Evolutionary conservation across 2,113 vertebrate genomes (phyloP).

Genomic region (Pagrus major): DNA sequence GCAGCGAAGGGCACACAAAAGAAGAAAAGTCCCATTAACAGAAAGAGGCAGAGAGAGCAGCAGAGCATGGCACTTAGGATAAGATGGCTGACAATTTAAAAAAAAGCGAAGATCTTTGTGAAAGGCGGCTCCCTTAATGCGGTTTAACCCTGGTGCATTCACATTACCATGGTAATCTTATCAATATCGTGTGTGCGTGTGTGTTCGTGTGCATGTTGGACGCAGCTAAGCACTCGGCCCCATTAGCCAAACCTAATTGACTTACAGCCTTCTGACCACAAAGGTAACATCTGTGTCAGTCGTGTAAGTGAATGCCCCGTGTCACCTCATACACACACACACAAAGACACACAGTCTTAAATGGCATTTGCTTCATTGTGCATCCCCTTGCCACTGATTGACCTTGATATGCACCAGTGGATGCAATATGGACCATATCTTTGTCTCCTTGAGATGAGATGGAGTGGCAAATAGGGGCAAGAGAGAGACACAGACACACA

Average conservation of each 20-base stretch:
- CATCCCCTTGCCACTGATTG: constrained; percentile 57
- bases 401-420: constrained; percentile 69
- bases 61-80: constrained; percentile 37
- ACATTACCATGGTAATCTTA: constrained; percentile 80
- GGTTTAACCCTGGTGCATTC: constrained; percentile 67
- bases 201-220: constrained; percentile 33
- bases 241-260: constrained; percentile 78
- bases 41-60: constrained; percentile 23
- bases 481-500: background rate
- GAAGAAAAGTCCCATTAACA: constrained; percentile 47
- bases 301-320: constrained; percentile 65
- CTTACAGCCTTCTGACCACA: constrained; percentile 75
- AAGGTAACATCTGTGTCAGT: constrained; percentile 80
- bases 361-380: constrained; percentile 57
- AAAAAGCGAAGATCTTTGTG: constrained; percentile 44
- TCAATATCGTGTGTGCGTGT: constrained; percentile 47
- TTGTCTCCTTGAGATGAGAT: constrained; percentile 52
- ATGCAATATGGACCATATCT: constrained; percentile 32
- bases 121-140: constrained; percentile 61
- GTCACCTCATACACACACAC: constrained; percentile 50
- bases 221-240: constrained; percentile 61
- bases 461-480: background rate
- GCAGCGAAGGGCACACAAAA: constrained; percentile 39
- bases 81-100: constrained; percentile 41
- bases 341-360: constrained; percentile 32